Conservation (phyloP, 2,888 invertebrate species). For the Megaustenia siamemsis region DNA sequence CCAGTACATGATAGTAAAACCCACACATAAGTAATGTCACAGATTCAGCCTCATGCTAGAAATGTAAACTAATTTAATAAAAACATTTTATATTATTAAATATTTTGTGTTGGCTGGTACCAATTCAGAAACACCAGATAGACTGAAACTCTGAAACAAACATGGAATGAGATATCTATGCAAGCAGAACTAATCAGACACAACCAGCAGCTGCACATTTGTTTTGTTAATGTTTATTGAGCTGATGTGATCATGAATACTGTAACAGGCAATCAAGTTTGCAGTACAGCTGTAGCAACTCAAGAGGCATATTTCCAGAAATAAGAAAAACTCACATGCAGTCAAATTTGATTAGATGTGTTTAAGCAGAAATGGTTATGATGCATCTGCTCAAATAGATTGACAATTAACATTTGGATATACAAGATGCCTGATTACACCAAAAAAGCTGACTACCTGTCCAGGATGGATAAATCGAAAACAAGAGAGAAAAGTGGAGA, state of each 20-base stretch:
- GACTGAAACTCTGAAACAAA: neutral
- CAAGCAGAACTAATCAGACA: neutral
- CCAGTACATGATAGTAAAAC: too few species aligned
- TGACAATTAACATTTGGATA: neutral
- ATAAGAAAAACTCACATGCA: slow-evolving; percentile 11
- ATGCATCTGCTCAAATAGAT: neutral
- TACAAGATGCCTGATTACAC: neutral
- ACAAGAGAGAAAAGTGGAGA: slow-evolving; percentile 58
- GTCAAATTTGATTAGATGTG: neutral
- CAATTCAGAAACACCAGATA: too few species aligned
- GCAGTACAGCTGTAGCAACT: neutral
- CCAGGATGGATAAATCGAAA: slow-evolving; percentile 57
- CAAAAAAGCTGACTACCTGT: slow-evolving; percentile 54
- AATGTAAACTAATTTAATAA: too few species aligned
- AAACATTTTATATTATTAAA: too few species aligned
- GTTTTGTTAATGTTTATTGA: neutral
- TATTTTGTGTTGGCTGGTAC: too few species aligned
- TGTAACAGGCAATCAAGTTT: neutral
- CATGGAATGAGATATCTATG: neutral
- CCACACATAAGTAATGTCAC: too few species aligned
- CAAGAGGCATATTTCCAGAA: neutral
- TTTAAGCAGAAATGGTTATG: neutral
- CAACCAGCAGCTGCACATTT: neutral
- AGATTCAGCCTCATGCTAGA: too few species aligned
- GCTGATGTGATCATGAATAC: neutral